Conservation (phyloP, 1,140 invertebrate genomes). For the Cydia splendana region DNA sequence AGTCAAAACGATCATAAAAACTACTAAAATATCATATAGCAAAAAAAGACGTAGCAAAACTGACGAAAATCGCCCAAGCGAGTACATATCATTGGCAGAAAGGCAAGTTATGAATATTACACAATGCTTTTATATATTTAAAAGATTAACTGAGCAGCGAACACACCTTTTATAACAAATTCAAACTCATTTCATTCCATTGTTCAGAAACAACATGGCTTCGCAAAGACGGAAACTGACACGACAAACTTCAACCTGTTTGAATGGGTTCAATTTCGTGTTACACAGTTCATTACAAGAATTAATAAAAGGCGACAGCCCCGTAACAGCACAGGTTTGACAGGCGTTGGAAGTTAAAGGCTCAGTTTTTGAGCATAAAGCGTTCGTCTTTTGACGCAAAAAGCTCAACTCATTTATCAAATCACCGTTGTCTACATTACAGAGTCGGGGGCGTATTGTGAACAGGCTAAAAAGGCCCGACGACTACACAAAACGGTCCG, state of each 20-base stretch:
- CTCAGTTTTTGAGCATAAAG: constrained; percentile 46
- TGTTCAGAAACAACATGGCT: constrained; percentile 21
- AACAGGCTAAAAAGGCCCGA: constrained; percentile 58
- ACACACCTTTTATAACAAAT: background rate
- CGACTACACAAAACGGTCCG: constrained; percentile 52
- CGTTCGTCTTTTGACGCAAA: constrained; percentile 57
- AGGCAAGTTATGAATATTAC: background rate
- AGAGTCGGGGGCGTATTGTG: constrained; percentile 54
- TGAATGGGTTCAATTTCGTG: constrained; percentile 30
- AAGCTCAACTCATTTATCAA: constrained; percentile 65
- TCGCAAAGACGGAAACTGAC: constrained; percentile 27
- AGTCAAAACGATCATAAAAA: no score
- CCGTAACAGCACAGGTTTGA: constrained; percentile 45
- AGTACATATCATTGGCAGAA: background rate
- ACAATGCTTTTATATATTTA: background rate
- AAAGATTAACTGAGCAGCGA: background rate
- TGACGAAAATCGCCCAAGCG: no score
- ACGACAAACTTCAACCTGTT: constrained; percentile 31
- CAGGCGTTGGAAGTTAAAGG: constrained; percentile 38
- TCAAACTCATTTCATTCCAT: constrained; percentile 14
- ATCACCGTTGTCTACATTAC: constrained; percentile 66
- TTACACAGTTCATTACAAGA: constrained; percentile 41
- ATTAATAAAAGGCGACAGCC: constrained; percentile 41
- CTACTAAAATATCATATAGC: no score
- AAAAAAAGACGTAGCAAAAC: no score